These are phyloP conservation scores for Callionymus lyra DNA, from an alignment of 2,113 vertebrate genomes.

Conservation along the genomic window DNA sequence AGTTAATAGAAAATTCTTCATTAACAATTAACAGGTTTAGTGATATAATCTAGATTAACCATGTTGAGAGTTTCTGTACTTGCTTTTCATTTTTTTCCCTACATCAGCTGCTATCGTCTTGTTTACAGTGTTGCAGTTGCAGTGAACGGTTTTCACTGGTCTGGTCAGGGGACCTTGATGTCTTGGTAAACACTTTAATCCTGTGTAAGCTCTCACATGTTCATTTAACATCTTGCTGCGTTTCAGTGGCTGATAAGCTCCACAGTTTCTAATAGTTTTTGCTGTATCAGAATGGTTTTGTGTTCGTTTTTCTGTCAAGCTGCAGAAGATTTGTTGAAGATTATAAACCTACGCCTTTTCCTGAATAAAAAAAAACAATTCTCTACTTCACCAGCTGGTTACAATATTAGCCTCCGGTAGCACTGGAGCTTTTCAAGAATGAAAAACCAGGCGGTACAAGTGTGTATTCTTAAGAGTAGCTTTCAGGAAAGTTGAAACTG, in stretches of 20 bases:
- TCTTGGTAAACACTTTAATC: constrained; percentile 65
- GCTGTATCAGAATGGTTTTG: constrained; percentile 51
- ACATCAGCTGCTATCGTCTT: no score
- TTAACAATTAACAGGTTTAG: no score
- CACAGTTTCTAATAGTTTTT: constrained; percentile 47
- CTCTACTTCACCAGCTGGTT: constrained; percentile 13
- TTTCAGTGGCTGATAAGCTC: constrained; percentile 49
- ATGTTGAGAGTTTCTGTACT: no score
- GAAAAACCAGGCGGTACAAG: no score
- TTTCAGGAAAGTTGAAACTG: no score
- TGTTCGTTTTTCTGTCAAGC: constrained; percentile 38
- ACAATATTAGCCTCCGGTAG: constrained; percentile 12
- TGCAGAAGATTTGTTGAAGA: constrained; percentile 34
- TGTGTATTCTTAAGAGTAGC: no score
- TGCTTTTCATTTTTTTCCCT: no score
- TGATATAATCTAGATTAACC: no score
- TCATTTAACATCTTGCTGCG: constrained; percentile 32
- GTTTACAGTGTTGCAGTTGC: neutral
- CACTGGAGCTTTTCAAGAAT: no score
- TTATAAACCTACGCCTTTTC: constrained; percentile 32
- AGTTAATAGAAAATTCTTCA: no score
- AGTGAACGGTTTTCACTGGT: constrained; percentile 31
- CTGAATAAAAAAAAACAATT: constrained; percentile 39
- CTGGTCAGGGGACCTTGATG: constrained; percentile 43
- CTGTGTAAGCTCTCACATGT: constrained; percentile 48